Percentiles rank a stretch among this genome's conserved stretches.
phyloP scores from a whole-genome alignment of 1,140 invertebrate genomes.

The Ooceraea biroi region DNA sequence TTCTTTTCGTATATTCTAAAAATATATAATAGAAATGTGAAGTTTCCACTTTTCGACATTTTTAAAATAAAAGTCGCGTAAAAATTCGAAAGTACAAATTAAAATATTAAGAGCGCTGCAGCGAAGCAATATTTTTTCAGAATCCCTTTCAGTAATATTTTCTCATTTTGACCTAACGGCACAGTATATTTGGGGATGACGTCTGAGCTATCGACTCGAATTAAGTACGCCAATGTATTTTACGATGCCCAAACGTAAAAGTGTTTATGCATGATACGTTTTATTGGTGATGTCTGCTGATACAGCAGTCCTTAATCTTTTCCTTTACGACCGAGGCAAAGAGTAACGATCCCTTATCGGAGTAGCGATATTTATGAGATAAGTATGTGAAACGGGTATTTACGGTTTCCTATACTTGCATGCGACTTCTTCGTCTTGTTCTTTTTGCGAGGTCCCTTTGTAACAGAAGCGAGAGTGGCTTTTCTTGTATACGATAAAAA shows the following conservation, averaged over 20 bases:
- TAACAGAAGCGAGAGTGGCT: background rate
- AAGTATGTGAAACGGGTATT: background rate
- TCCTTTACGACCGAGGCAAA: background rate
- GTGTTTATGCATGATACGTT: background rate
- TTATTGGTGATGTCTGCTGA: background rate
- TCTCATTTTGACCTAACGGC: background rate
- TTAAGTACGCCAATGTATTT: background rate
- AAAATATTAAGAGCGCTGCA: no score
- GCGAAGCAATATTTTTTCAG: background rate
- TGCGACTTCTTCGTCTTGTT: background rate
- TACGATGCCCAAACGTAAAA: background rate
- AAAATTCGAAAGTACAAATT: no score
- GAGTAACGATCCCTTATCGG: background rate
- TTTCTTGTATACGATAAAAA: background rate
- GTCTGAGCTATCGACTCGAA: background rate
- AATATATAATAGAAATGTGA: no score
- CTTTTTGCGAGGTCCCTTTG: slow-evolving; percentile 3
- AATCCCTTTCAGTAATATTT: background rate
- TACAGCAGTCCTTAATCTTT: background rate
- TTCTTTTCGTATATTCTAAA: no score
- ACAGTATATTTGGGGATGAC: background rate
- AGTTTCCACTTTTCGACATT: no score
- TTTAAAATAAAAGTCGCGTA: no score
- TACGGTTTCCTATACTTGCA: background rate
- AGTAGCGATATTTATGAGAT: background rate